Evolutionary conservation across 2,113 vertebrate species (phyloP).

Genomic region (Spheniscus mendiculus): DNA sequence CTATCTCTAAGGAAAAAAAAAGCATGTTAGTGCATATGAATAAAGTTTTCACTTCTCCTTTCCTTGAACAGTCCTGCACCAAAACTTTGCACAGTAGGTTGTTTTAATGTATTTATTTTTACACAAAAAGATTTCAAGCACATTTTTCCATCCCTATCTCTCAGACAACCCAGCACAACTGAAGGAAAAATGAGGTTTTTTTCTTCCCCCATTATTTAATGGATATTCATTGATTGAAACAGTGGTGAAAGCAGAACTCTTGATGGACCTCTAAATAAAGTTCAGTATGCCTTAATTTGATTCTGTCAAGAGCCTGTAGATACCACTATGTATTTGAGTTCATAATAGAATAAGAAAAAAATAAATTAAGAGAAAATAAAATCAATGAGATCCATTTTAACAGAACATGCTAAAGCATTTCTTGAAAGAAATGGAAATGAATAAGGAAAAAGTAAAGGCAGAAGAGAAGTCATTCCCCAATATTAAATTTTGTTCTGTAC

Average conservation of each 20-base stretch:
- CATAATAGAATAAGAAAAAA: neutral
- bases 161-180: neutral
- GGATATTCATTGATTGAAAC: neutral
- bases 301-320: neutral
- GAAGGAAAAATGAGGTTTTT: neutral
- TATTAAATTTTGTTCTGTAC: neutral
- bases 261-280: no score
- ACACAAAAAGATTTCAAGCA: neutral
- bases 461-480: neutral
- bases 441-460: neutral
- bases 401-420: neutral
- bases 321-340: neutral
- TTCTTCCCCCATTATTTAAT: neutral
- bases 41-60: neutral
- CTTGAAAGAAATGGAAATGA: neutral
- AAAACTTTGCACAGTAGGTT: neutral
- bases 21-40: fast-evolving
- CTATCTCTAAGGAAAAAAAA: neutral
- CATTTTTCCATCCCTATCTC: neutral
- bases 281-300: neutral
- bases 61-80: neutral
- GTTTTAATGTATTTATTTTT: neutral
- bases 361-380: neutral
- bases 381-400: neutral
- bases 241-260: neutral